These are phyloP conservation scores for Ornithorhynchus anatinus DNA, from an alignment of 2,113 vertebrate species.

Conservation along the genomic window DNA sequence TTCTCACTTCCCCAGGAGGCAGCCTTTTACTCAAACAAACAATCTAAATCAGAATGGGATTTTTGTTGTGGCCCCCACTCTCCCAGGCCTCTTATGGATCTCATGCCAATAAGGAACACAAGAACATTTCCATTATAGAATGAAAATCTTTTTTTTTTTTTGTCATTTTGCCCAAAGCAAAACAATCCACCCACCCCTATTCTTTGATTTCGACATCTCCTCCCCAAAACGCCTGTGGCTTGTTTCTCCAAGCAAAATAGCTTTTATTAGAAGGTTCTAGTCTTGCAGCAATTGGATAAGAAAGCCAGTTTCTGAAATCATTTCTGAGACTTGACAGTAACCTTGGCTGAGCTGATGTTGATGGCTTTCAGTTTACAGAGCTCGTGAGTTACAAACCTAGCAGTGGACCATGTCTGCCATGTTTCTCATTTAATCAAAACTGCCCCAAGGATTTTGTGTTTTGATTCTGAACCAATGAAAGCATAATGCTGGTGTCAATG, in stretches of 20 bases:
- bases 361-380: constrained; percentile 6
- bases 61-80: no score
- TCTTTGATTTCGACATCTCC: background rate
- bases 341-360: background rate
- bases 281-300: background rate
- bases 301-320: background rate
- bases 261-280: background rate
- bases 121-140: no score
- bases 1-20: background rate
- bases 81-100: no score
- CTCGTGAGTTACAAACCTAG: background rate
- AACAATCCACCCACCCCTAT: background rate
- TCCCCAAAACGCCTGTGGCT: background rate
- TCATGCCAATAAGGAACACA: no score
- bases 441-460: constrained; percentile 1
- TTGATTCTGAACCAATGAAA: constrained; percentile 45
- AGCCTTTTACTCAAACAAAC: background rate
- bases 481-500: constrained; percentile 10
- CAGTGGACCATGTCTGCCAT: background rate
- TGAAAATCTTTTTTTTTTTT: no score
- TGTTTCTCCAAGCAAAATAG: background rate
- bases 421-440: constrained; percentile 14
- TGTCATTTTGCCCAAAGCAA: background rate
- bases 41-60: no score
- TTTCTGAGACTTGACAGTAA: background rate